phyloP scores from a whole-genome alignment of 2,888 invertebrate species.

The Tortrix viridana region DNA sequence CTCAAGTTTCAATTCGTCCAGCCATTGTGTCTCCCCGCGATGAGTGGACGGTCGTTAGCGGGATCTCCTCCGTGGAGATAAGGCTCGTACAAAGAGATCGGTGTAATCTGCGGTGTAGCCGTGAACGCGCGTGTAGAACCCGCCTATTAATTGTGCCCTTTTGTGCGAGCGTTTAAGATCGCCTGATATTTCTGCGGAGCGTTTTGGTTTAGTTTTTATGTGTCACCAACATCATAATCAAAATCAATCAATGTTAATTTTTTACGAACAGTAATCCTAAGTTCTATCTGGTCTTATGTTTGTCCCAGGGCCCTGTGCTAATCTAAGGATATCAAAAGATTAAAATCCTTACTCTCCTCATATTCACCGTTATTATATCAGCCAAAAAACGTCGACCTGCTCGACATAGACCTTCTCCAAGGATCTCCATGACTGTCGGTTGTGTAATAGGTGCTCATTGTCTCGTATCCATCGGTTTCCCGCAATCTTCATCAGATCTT shows the following conservation, averaged over 20 bases:
- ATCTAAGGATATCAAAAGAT: no score
- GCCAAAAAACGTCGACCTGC: no score
- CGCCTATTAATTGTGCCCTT: conserved; percentile 43
- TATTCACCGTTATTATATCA: no score
- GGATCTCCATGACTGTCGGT: no score
- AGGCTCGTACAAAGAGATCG: conserved; percentile 74
- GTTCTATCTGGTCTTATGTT: no score
- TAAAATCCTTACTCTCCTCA: no score
- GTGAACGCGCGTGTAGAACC: conserved; percentile 59
- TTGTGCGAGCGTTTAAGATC: conserved; percentile 41
- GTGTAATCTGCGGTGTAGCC: conserved; percentile 63
- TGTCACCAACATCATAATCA: not conserved
- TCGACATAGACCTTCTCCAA: no score
- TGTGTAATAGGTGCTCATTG: no score
- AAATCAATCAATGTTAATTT: not conserved
- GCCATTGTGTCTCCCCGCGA: conserved; percentile 72
- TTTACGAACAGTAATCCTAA: no score
- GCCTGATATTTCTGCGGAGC: conserved; percentile 23
- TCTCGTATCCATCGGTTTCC: no score
- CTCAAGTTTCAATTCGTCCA: conserved; percentile 76
- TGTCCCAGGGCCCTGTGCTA: no score
- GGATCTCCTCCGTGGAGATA: conserved; percentile 70
- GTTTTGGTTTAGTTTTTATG: conserved; percentile 10
- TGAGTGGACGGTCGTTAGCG: conserved; percentile 81
- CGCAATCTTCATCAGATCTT: no score